A percentile compares a stretch with the other conserved stretches of the same genome.
These are phyloP conservation scores for Monoplex corrugatus DNA, from an alignment of 2,888 invertebrate species.

Conservation along the genomic window DNA sequence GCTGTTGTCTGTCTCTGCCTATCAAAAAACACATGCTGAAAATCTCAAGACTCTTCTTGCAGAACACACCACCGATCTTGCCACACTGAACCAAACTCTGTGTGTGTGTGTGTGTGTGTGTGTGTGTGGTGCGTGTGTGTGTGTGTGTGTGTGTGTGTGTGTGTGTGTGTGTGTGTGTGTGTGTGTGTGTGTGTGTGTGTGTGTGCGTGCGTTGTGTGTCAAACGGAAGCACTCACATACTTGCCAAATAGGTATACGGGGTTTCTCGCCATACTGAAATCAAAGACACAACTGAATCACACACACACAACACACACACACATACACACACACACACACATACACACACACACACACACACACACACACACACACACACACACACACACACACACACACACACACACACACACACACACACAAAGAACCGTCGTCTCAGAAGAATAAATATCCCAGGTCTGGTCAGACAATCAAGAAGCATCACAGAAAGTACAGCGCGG, in stretches of 20 bases:
- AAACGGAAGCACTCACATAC: no score
- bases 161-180: neutral
- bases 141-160: neutral
- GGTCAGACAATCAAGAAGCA: no score
- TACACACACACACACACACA: neutral
- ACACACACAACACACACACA: neutral
- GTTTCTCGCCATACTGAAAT: no score
- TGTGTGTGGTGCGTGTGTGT: neutral
- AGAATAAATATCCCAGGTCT: no score
- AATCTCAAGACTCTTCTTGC: no score
- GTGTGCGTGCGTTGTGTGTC: neutral
- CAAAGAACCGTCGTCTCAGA: neutral
- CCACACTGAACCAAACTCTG: no score
- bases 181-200: neutral
- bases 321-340: neutral
- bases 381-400: constrained; percentile 1
- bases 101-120: neutral
- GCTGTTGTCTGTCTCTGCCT: no score
- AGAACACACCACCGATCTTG: no score
- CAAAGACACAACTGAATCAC: neutral
- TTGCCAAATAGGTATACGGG: neutral
- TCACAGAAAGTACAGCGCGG: no score
- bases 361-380: neutral
- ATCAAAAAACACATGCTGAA: no score
- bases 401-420: constrained; percentile 1